Evolutionary conservation across 2,797 vertebrate genomes (phyloP).

Genomic region (Falco novaeseelandiae): DNA sequence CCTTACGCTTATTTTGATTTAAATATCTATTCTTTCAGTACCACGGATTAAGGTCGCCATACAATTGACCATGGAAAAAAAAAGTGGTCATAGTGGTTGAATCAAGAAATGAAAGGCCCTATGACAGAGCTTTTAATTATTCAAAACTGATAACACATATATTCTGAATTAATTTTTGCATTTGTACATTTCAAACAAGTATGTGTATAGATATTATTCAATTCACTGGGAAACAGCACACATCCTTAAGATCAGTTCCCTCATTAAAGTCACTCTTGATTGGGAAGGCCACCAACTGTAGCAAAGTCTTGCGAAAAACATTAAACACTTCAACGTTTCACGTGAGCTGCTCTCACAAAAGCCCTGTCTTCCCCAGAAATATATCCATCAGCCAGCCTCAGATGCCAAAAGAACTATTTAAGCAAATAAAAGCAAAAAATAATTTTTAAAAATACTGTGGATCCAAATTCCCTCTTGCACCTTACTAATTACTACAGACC

Average conservation of each 20-base stretch:
- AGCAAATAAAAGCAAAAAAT: not conserved
- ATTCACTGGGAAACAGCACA: not conserved
- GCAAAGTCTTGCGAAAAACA: not conserved
- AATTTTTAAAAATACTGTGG: accelerated
- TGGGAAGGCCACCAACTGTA: conserved; percentile 40
- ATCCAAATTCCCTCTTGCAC: not conserved
- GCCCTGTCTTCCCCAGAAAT: not conserved
- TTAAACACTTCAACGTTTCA: not conserved
- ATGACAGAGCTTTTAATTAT: conserved; percentile 49
- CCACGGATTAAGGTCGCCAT: conserved; percentile 13
- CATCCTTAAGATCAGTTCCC: conserved; percentile 7
- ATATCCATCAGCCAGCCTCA: not conserved
- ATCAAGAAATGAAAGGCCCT: not conserved
- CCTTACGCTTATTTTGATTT: conserved; percentile 73
- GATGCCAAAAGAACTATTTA: not conserved
- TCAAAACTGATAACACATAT: conserved; percentile 40
- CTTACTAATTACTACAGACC: not conserved
- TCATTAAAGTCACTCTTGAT: not conserved
- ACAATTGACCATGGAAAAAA: conserved; percentile 9
- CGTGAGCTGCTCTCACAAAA: not conserved
- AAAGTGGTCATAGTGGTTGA: not conserved
- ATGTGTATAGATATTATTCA: not conserved
- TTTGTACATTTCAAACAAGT: conserved; percentile 34
- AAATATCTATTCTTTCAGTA: conserved; percentile 69
- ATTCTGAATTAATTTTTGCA: conserved; percentile 65